phyloP scores from a whole-genome alignment of 2,797 vertebrate species.

The Florisuga fusca region DNA sequence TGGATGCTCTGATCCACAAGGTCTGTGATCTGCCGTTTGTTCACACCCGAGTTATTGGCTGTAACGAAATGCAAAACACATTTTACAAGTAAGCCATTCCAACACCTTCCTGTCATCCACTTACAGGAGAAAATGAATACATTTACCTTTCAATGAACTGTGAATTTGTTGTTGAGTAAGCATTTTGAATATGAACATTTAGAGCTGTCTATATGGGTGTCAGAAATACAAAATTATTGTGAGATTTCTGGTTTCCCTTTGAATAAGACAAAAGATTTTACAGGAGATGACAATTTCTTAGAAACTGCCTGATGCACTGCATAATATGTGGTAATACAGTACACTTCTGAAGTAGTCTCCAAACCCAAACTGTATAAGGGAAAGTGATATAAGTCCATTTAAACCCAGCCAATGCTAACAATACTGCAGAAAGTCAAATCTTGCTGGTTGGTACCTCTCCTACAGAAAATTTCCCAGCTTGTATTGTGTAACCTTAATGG shows the following conservation, averaged over 20 bases:
- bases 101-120: constrained; percentile 49
- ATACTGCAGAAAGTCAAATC: not conserved
- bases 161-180: constrained; percentile 60
- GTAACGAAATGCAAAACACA: constrained; percentile 60
- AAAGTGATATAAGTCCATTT: not conserved
- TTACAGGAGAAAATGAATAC: constrained; percentile 54
- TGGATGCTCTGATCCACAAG: constrained; percentile 99
- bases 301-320: not conserved
- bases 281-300: constrained; percentile 8
- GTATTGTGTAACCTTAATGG: not conserved
- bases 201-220: constrained; percentile 52
- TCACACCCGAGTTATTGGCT: constrained; percentile 94
- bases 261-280: constrained; percentile 48
- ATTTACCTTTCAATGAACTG: constrained; percentile 65
- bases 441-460: not conserved
- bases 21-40: constrained; percentile 98
- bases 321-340: not conserved
- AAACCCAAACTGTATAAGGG: not conserved
- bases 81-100: constrained; percentile 34
- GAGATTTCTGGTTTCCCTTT: constrained; percentile 42
- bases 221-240: constrained; percentile 43
- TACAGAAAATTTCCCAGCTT: not conserved
- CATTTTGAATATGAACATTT: constrained; percentile 60
- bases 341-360: not conserved
- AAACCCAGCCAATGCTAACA: not conserved